phyloP scores from a whole-genome alignment of 2,797 vertebrate genomes.

The Discoglossus pictus region DNA sequence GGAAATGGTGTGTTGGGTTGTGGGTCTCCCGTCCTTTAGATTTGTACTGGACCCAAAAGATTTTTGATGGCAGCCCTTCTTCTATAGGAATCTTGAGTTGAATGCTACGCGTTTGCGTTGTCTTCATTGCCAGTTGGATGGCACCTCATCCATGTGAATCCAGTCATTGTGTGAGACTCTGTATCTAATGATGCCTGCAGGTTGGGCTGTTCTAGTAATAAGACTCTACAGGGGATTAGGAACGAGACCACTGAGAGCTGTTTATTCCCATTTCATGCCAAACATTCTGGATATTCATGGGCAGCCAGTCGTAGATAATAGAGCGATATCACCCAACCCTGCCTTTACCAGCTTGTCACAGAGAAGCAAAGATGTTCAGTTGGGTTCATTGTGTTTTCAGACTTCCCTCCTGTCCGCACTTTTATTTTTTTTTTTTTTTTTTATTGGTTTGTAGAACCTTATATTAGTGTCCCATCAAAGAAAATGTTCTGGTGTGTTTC shows the following conservation, averaged over 20 bases:
- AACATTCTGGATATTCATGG: conserved; percentile 23
- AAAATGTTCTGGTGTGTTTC: too few relatives aligned
- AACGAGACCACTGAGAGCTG: conserved; percentile 49
- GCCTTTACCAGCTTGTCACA: background rate
- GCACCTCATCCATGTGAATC: conserved; percentile 47
- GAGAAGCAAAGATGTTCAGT: conserved; percentile 27
- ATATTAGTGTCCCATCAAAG: too few relatives aligned
- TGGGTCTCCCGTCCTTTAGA: too few relatives aligned
- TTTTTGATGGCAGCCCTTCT: too few relatives aligned
- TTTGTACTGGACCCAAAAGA: too few relatives aligned
- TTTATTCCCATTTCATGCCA: conserved; percentile 8
- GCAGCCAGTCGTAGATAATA: too few relatives aligned
- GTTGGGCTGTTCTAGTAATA: conserved; percentile 52
- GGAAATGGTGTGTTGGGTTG: too few relatives aligned
- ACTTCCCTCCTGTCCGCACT: background rate
- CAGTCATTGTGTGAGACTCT: conserved; percentile 34
- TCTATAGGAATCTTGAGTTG: too few relatives aligned
- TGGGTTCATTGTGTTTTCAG: conserved; percentile 14
- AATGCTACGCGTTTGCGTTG: too few relatives aligned
- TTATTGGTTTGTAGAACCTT: too few relatives aligned
- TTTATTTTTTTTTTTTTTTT: too few relatives aligned
- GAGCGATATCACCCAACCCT: background rate
- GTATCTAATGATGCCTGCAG: conserved; percentile 45
- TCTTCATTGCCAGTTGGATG: too few relatives aligned
- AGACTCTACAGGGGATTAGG: conserved; percentile 24